Percentiles rank a stretch among this genome's conserved stretches.
phyloP scores from a whole-genome alignment of 1,140 invertebrate species.

The Cyphomyrmex costatus region DNA sequence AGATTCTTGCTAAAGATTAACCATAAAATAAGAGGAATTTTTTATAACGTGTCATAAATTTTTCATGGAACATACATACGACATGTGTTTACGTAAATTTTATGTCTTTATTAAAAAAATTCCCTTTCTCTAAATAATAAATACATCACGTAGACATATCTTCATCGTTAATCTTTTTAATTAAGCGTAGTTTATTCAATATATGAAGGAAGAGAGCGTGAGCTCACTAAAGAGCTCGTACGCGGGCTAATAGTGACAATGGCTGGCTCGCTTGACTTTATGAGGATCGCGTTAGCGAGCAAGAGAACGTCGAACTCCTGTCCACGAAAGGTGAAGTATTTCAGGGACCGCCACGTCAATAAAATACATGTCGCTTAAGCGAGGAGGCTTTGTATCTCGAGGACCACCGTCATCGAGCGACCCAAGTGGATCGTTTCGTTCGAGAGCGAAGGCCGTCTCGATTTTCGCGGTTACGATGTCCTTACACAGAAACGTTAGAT shows the following conservation, averaged over 20 bases:
- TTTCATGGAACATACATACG: not conserved
- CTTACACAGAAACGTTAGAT: slow-evolving; percentile 47
- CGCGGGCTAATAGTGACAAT: slow-evolving; percentile 13
- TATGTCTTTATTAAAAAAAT: slow-evolving; percentile 17
- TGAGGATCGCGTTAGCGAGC: slow-evolving; percentile 70
- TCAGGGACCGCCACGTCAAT: slow-evolving; percentile 72
- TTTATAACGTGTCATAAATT: slow-evolving; percentile 24
- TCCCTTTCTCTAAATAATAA: not conserved
- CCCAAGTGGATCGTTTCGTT: slow-evolving; percentile 70
- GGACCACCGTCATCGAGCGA: slow-evolving; percentile 75
- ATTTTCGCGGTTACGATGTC: slow-evolving; percentile 75
- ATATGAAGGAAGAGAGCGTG: not conserved
- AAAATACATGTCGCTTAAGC: slow-evolving; percentile 77
- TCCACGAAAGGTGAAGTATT: slow-evolving; percentile 67
- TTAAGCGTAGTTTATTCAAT: not conserved
- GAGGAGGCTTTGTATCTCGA: slow-evolving; percentile 75
- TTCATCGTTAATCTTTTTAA: not conserved
- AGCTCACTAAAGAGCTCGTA: not conserved
- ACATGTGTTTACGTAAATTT: slow-evolving; percentile 24
- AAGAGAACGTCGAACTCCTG: slow-evolving; percentile 55
- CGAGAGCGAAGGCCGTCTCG: slow-evolving; percentile 68
- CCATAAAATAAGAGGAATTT: not conserved
- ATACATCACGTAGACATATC: not conserved
- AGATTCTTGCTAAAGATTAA: slow-evolving; percentile 25
- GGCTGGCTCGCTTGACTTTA: slow-evolving; percentile 61